A percentile compares a stretch with the other conserved stretches of the same genome.
Conservation (phyloP, 2,888 invertebrate species). For the Lithophane ornitopus region DNA sequence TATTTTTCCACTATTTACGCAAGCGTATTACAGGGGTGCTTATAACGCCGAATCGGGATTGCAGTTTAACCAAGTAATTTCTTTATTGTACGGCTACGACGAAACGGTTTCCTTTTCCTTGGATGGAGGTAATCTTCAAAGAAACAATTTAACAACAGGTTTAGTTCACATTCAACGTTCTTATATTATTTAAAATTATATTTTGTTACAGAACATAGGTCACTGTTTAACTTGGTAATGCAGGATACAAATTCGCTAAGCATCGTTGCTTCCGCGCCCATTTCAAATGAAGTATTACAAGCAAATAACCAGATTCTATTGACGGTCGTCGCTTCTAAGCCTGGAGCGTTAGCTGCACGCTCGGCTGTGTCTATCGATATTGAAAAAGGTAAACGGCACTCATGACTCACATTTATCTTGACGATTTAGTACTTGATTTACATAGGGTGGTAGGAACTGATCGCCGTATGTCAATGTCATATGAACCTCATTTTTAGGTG, state of each 20-base stretch:
- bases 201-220: conserved; percentile 63
- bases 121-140: conserved; percentile 70
- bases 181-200: background rate
- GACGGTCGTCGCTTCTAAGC: conserved; percentile 68
- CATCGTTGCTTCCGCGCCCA: conserved; percentile 41
- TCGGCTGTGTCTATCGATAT: conserved; percentile 72
- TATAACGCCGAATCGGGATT: conserved; percentile 68
- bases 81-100: conserved; percentile 73
- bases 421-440: background rate
- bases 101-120: conserved; percentile 72
- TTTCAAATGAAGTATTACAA: conserved; percentile 68
- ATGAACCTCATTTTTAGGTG: no score
- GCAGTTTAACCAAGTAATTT: conserved; percentile 69
- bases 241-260: conserved; percentile 47
- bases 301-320: conserved; percentile 70
- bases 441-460: no score
- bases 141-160: conserved; percentile 4
- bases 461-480: no score
- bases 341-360: conserved; percentile 56
- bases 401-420: background rate
- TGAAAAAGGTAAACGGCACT: conserved; percentile 68
- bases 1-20: conserved; percentile 70
- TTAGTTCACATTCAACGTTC: background rate
- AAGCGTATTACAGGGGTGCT: conserved; percentile 74
- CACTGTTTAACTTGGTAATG: conserved; percentile 61